Evolutionary conservation across 2,113 vertebrate genomes (phyloP), one percentile per base, ranked within the genome.

Genomic region (Pelecanoides urinatrix): DNA sequence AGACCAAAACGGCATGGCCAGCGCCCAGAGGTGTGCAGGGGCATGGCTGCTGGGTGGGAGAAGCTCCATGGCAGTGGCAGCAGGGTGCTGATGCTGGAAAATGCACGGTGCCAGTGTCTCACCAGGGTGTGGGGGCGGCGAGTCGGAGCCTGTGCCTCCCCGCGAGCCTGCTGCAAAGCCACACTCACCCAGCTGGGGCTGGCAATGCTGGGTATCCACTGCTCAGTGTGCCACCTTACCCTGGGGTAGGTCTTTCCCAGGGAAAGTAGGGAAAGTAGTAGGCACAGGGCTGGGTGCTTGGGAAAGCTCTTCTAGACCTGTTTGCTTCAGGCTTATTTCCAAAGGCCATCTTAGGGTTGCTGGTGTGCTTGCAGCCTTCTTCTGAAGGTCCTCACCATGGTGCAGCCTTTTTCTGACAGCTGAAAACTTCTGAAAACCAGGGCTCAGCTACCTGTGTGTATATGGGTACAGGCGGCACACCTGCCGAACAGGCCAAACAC

Each of bases 181-280:
- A 32, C 26, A 3, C 8, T 65, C 13, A 16, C n/a, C 50, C 66
- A 40, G 15, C 23, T n/a, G 50, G 65, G 66, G 36, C 59, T 87
- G 58, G 52, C 0, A 3, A 38, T 30, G 18, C 30, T 4, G 0
- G 11, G 7, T 26, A 20, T 62, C 42, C 34, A 8, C n/a, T 45
- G 42, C 67, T 58, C 40, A 6, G 18, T 13, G 50, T 63, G 34
- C 49, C n/a, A 61, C n/a, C 45, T 77, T 19, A 49, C 65, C 42
- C 23, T 30, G 26, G 6, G n/a, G 26, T 7, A 32, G 36, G 32
- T 47, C 55, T 52, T 49, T 44, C 30, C 30, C 2, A 2, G 13
- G 44, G 44, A 45, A 45, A 45, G 44, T 45, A 45, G 44, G 16
- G 44, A 44, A 44, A 16, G 45, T 29, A 38, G 20, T 8, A 81